These are phyloP conservation scores for Callospermophilus lateralis DNA, from an alignment of 2,113 vertebrate species.

Conservation along the genomic window DNA sequence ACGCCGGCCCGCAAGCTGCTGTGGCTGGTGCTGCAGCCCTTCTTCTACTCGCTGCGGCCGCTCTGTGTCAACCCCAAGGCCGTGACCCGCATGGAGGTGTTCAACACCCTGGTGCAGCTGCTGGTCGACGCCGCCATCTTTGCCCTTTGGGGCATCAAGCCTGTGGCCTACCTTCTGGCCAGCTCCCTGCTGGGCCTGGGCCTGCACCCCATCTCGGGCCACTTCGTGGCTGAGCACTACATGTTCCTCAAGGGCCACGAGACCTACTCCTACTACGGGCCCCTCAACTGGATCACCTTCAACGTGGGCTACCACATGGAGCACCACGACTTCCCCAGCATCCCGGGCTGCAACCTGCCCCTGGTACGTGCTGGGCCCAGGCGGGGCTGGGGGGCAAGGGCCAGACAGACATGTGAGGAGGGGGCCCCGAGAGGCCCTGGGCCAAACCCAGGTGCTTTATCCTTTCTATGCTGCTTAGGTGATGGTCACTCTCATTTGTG, in stretches of 20 bases:
- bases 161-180: slow-evolving; percentile 94
- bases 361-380: slow-evolving; percentile 87
- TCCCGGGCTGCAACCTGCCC: slow-evolving; percentile 95
- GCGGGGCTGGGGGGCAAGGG: fast-evolving
- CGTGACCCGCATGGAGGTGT: slow-evolving; percentile 92
- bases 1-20: slow-evolving; percentile 94
- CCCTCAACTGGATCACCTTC: slow-evolving; percentile 97
- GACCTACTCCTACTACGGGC: slow-evolving; percentile 98
- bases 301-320: slow-evolving; percentile 99
- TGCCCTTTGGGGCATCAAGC: slow-evolving; percentile 93
- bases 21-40: slow-evolving; percentile 95
- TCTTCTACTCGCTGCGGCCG: slow-evolving; percentile 94
- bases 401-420: fast-evolving
- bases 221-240: slow-evolving; percentile 99
- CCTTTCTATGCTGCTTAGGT: not conserved
- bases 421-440: fast-evolving
- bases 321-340: slow-evolving; percentile 99
- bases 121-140: slow-evolving; percentile 89
- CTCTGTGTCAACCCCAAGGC: slow-evolving; percentile 95
- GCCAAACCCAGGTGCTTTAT: not conserved
- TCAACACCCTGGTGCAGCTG: slow-evolving; percentile 92
- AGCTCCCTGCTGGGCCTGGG: slow-evolving; percentile 95
- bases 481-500: not conserved
- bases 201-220: slow-evolving; percentile 97
- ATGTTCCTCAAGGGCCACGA: slow-evolving; percentile 98